phyloP scores from a whole-genome alignment of 2,888 invertebrate species.

The Lycocerus yunnanus region DNA sequence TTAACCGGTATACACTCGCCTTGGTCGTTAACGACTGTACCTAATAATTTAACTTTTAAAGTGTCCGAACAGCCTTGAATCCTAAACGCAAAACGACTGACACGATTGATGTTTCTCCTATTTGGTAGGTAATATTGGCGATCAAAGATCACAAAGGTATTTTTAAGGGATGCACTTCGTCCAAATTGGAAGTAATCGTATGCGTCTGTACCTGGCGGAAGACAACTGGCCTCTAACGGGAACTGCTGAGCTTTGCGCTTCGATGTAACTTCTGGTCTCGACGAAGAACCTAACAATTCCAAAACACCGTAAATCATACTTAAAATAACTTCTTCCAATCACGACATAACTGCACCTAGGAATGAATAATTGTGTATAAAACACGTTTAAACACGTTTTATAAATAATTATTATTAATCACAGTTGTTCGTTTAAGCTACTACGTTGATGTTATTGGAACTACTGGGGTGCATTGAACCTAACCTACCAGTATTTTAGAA shows the following conservation, averaged over 20 bases:
- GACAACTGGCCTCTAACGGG: background rate
- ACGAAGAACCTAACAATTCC: background rate
- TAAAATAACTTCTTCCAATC: background rate
- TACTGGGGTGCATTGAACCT: background rate
- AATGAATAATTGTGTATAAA: too few species aligned
- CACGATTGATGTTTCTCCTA: background rate
- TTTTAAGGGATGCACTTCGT: background rate
- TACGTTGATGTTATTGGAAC: background rate
- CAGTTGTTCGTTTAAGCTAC: background rate
- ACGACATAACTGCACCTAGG: too few species aligned
- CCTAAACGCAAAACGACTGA: background rate
- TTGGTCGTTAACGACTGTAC: background rate
- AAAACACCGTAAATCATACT: background rate
- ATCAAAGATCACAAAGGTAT: background rate
- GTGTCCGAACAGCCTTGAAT: background rate
- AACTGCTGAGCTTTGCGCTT: background rate
- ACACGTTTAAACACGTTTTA: too few species aligned
- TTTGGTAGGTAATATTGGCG: background rate
- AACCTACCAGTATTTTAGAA: background rate
- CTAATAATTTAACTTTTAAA: background rate
- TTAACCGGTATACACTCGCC: background rate
- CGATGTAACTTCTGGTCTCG: background rate
- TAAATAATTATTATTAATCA: too few species aligned
- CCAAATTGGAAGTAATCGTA: background rate
- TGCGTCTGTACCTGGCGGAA: background rate